phyloP scores from a whole-genome alignment of 2,797 vertebrate species.

The Heterohyrax brucei region DNA sequence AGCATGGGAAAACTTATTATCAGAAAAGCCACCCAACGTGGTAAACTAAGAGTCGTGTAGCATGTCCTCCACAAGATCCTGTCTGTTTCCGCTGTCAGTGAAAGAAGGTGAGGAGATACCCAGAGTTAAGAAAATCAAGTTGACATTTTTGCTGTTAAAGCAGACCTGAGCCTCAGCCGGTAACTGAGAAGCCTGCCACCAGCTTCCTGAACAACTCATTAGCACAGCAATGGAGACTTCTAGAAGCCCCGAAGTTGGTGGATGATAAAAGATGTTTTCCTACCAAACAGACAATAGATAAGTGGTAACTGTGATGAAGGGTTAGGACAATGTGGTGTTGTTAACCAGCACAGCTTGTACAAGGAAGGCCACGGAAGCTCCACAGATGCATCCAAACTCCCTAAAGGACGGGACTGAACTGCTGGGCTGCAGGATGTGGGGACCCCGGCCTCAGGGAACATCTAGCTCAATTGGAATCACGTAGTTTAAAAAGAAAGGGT shows the following conservation, averaged over 20 bases:
- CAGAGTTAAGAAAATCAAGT: not conserved
- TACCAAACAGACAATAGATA: too few relatives aligned
- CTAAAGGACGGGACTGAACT: too few relatives aligned
- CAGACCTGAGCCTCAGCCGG: not conserved
- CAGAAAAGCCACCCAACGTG: not conserved
- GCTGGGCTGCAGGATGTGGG: too few relatives aligned
- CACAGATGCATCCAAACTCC: too few relatives aligned
- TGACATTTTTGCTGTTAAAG: not conserved
- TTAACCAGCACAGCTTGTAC: too few relatives aligned
- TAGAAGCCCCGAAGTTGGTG: not conserved
- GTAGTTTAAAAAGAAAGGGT: too few relatives aligned
- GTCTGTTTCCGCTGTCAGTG: not conserved
- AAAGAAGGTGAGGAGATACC: not conserved
- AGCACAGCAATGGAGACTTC: not conserved
- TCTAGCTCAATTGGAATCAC: too few relatives aligned
- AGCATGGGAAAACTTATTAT: not conserved
- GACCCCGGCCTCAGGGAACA: too few relatives aligned
- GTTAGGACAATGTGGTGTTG: too few relatives aligned
- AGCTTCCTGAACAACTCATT: not conserved
- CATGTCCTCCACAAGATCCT: not conserved
- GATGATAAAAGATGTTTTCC: not conserved
- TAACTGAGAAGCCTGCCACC: not conserved
- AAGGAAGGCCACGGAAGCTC: too few relatives aligned
- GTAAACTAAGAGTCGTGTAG: not conserved
- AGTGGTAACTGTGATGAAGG: too few relatives aligned